These are phyloP conservation scores for Hephaestus fuliginosus DNA, from an alignment of 2,797 vertebrate species.

Conservation along the genomic window DNA sequence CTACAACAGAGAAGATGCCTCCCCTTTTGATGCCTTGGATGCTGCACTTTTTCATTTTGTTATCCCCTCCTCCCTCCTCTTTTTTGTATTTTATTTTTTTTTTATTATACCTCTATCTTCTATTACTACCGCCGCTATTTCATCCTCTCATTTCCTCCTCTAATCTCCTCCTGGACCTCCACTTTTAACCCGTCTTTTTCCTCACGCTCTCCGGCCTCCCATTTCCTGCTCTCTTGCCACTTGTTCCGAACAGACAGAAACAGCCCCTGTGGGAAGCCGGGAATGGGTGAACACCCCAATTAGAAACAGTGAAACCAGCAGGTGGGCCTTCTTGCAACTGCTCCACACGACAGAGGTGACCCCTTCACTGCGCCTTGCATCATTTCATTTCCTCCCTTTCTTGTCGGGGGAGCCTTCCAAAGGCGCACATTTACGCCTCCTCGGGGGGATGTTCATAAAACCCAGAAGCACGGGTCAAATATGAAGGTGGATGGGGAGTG, in stretches of 20 bases:
- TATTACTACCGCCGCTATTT: slow-evolving; percentile 27
- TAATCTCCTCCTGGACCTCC: slow-evolving; percentile 45
- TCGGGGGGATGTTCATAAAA: slow-evolving; percentile 27
- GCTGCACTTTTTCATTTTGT: slow-evolving; percentile 23
- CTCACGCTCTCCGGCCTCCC: slow-evolving; percentile 16
- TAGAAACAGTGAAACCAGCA: slow-evolving; percentile 65
- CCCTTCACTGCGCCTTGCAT: slow-evolving; percentile 37
- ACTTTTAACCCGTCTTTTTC: slow-evolving; percentile 45
- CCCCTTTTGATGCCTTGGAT: slow-evolving; percentile 29
- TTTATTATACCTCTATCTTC: background rate
- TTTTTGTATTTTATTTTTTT: background rate
- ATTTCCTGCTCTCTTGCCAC: slow-evolving; percentile 41
- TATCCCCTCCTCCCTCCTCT: slow-evolving; percentile 25
- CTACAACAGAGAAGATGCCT: slow-evolving; percentile 31
- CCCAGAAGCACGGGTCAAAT: slow-evolving; percentile 50
- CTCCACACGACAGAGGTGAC: slow-evolving; percentile 60
- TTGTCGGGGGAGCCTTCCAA: slow-evolving; percentile 24
- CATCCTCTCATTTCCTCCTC: slow-evolving; percentile 47
- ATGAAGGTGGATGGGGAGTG: slow-evolving; percentile 26
- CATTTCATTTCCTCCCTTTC: slow-evolving; percentile 40
- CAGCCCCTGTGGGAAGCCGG: slow-evolving; percentile 45
- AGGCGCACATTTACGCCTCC: slow-evolving; percentile 34
- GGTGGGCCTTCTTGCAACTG: slow-evolving; percentile 43
- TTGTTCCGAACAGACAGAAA: slow-evolving; percentile 41
- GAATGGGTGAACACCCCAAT: slow-evolving; percentile 58